These are phyloP conservation scores for Falco rusticolus DNA, from an alignment of 2,797 vertebrate species.

Conservation along the genomic window DNA sequence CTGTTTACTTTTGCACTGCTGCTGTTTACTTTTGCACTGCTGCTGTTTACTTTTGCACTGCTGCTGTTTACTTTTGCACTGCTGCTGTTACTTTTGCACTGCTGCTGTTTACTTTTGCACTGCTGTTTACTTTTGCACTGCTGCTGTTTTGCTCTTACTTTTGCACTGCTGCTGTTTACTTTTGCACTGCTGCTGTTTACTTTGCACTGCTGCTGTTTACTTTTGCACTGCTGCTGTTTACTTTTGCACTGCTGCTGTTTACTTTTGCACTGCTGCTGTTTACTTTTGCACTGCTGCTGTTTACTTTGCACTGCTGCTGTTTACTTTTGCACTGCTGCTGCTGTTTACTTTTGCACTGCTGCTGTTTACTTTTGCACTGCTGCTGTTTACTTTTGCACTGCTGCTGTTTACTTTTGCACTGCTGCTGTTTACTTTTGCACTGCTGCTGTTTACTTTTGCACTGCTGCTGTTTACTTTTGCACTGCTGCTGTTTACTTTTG, in stretches of 20 bases:
- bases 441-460: not conserved
- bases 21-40: no score
- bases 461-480: not conserved
- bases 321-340: not conserved
- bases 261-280: not conserved
- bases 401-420: no score
- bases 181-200: not conserved
- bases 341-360: not conserved
- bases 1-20: not conserved
- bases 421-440: not conserved
- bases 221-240: no score
- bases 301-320: not conserved
- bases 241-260: not conserved
- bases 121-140: not conserved
- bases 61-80: no score
- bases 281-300: not conserved
- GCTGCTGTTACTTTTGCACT: not conserved
- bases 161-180: not conserved
- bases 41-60: no score
- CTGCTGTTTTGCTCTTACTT: not conserved
- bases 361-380: no score
- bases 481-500: not conserved
- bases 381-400: no score
- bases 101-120: not conserved
- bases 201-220: no score